Evolutionary conservation across 2,797 vertebrate genomes (phyloP), one percentile per base, ranked within the genome.

Genomic region (Myotis vivesi): DNA sequence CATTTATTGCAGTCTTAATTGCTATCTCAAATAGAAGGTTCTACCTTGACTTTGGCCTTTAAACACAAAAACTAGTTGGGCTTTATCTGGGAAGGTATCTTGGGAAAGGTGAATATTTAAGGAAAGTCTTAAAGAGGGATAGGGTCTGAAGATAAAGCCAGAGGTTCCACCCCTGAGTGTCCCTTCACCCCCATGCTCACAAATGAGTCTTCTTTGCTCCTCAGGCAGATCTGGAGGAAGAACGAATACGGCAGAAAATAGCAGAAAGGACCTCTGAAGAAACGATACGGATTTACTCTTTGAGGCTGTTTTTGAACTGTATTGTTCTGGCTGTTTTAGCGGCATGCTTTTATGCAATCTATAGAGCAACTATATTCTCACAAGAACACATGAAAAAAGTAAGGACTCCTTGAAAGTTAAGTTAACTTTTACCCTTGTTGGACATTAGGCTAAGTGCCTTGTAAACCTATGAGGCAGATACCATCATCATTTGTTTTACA

Each of bases 201-300:
- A 38, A 44, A 49, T 72, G 64, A 75, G 53, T 94, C 96, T 94
- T 87, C 44, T 96, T 96, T 95, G 94, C 11, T 97, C 96, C 95
- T 41, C 95, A 99, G 99, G 99, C 98, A 0, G 99, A 99, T 96
- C 98, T 99, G 97, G 99, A 99, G 90, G 99, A 99, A 97, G 99
- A 99, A 97, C 98, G 99, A 94, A 98, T 98, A 96, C 99, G 99
- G 92, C 99, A 98, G 98, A 99, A 99, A 98, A 99, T 99, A 94
- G 99, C 99, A 5, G 98, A 98, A 15, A 99, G 99, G 86, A 99
- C 98, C 5, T 98, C 96, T 2, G 96, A 96, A 89, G 99, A 99
- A 94, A 99, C 97, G 17, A 97, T 98, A 16, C 97, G 98, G 41
- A 99, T 99, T 97, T 99, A 99, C 92, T 72, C 98, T 9, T 87